Percentiles rank a stretch among this genome's conserved stretches.
These are phyloP conservation scores for Lophochroa leadbeateri DNA, from an alignment of 2,113 vertebrate species.

Conservation along the genomic window DNA sequence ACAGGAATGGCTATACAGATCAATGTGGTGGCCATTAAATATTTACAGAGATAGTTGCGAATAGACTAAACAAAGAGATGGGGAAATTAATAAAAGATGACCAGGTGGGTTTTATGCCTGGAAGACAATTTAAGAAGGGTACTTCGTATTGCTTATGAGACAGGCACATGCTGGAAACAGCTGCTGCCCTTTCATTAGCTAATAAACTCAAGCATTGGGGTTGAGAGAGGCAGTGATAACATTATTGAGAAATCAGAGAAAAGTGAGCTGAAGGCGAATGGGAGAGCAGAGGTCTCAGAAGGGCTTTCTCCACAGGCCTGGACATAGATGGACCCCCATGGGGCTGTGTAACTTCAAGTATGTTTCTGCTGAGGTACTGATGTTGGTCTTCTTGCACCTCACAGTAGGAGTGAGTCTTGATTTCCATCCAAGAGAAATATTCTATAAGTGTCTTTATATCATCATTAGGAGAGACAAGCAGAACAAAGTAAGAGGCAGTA, in stretches of 20 bases:
- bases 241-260: neutral
- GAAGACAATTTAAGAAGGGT: conserved; percentile 26
- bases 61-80: conserved; percentile 55
- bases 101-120: conserved; percentile 40
- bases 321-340: neutral
- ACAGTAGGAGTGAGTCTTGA: neutral
- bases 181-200: conserved; percentile 21
- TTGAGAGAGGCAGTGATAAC: neutral
- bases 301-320: neutral
- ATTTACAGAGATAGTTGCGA: conserved; percentile 67
- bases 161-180: conserved; percentile 9
- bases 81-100: conserved; percentile 65
- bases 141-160: neutral
- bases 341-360: neutral
- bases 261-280: neutral
- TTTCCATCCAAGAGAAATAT: conserved; percentile 17
- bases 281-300: neutral
- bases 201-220: neutral
- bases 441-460: conserved; percentile 44
- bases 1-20: conserved; percentile 36
- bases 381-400: neutral
- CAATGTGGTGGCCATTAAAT: conserved; percentile 62
- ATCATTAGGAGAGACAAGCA: conserved; percentile 53
- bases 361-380: neutral
- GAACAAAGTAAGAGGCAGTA: conserved; percentile 6